Evolutionary conservation across 2,888 invertebrate genomes (phyloP), one percentile per base, ranked within the genome.

Genomic region (Strigamia maritima): DNA sequence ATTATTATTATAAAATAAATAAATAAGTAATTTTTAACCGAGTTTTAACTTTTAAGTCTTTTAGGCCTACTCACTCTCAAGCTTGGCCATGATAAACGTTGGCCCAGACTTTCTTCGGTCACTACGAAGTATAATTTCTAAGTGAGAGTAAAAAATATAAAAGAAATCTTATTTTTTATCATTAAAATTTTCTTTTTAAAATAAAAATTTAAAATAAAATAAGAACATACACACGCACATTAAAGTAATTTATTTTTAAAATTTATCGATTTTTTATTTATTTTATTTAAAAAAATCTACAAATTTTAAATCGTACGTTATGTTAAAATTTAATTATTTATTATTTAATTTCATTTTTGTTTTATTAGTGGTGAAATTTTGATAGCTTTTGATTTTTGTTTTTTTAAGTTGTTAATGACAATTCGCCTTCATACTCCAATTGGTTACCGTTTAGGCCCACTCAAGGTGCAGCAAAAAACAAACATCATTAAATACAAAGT

Each of bases 11-110:
- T 16, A 16, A n/a, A 49, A 49, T 26, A 24, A 28, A 14, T 19
- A 60, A 60, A 7, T 24, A 49, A 74, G 16, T 24, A 74, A 74
- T 7, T 12, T 35, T 75, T 3, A 75, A 38, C 35, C 35, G 75
- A 75, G 75, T 31, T 7, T 12, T 31, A 22, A 4, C 14, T 26
- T 75, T 75, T 75, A 19, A 38, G 35, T 75, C 35, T 75, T 40
- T n/a, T 31, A 35, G 65, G 65, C 65, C 35, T 77, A 77, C 77
- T 77, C 77, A 77, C 77, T 77, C 77, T 77, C 77, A 77, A 77
- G 77, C 77, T 77, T 77, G 77, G 77, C 77, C 77, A 77, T 77
- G 38, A 49, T 75, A 40, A 75, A 16, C 40, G 38, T 75, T 75
- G 75, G 75, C 75, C 75, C 40, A 40, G 75, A 75, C 38, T 38